phyloP scores from a whole-genome alignment of 2,888 invertebrate genomes.

The Leuctra nigra region DNA sequence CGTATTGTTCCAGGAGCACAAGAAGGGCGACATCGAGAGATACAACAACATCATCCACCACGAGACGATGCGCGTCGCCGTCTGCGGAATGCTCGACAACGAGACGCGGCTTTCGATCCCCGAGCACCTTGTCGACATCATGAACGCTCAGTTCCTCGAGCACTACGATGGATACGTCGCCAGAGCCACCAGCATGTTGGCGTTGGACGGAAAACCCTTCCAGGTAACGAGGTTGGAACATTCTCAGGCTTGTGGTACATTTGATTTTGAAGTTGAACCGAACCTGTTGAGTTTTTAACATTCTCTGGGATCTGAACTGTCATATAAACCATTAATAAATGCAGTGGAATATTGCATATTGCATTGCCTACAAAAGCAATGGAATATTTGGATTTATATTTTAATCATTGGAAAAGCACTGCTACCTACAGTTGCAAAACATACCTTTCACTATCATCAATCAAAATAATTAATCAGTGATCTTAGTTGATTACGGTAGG shows the following conservation, averaged over 20 bases:
- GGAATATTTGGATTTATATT: too few species aligned
- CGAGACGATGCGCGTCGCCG: constrained; percentile 49
- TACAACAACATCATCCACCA: constrained; percentile 50
- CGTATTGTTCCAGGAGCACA: constrained; percentile 42
- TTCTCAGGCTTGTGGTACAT: too few species aligned
- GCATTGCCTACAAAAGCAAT: not conserved
- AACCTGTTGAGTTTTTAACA: too few species aligned
- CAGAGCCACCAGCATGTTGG: constrained; percentile 39
- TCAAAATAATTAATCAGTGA: too few species aligned
- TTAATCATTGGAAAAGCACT: too few species aligned
- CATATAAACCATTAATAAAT: not conserved
- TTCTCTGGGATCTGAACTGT: not conserved
- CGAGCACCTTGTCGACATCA: constrained; percentile 41
- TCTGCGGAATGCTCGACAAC: constrained; percentile 49
- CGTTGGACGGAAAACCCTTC: constrained; percentile 42
- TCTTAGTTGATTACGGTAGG: too few species aligned
- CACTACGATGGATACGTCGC: constrained; percentile 47
- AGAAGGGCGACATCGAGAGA: constrained; percentile 41
- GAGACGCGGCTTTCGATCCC: constrained; percentile 36
- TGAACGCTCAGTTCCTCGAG: constrained; percentile 47
- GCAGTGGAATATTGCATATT: not conserved
- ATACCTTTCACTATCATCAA: too few species aligned
- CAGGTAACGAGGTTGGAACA: constrained; percentile 36
- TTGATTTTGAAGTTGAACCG: too few species aligned
- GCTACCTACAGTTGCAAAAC: too few species aligned